A percentile compares a stretch with the other conserved stretches of the same genome.
phyloP scores from a whole-genome alignment of 2,888 invertebrate species.

The Synanthedon myopaeformis region DNA sequence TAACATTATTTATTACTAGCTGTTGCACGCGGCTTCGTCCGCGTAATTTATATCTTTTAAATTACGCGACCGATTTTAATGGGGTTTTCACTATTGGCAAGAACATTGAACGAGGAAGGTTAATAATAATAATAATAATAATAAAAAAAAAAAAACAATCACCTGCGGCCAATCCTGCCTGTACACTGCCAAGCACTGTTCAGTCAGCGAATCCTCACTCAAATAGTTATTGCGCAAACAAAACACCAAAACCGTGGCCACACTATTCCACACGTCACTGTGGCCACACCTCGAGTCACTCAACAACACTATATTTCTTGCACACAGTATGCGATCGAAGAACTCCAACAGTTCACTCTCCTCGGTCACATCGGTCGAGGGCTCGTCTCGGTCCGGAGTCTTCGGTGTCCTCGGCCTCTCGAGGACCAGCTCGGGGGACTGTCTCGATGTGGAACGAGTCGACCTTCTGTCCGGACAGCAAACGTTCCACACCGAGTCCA shows the following conservation, averaged over 20 bases:
- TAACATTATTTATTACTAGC: too few relatives aligned
- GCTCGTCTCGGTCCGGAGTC: conserved; percentile 23
- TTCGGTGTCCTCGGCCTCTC: conserved; percentile 31
- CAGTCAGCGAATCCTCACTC: conserved; percentile 71
- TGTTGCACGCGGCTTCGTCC: too few relatives aligned
- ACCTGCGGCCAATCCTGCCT: conserved; percentile 76
- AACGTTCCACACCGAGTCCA: conserved; percentile 40
- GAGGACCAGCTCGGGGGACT: conserved; percentile 10
- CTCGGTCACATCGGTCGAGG: conserved; percentile 18
- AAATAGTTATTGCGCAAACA: conserved; percentile 70
- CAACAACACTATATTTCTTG: conserved; percentile 46
- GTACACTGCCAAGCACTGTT: conserved; percentile 76
- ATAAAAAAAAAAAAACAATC: conserved; percentile 8
- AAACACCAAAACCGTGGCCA: conserved; percentile 50
- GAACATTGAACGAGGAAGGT: too few relatives aligned
- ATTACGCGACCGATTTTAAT: too few relatives aligned
- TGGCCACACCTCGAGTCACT: conserved; percentile 18
- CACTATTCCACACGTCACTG: conserved; percentile 42
- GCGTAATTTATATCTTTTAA: too few relatives aligned
- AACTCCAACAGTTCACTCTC: conserved; percentile 20
- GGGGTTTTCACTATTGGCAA: too few relatives aligned
- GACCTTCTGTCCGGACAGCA: conserved; percentile 44
- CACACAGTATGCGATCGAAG: conserved; percentile 49
- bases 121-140: too few relatives aligned
- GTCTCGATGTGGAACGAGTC: conserved; percentile 1